phyloP scores from a whole-genome alignment of 2,797 vertebrate genomes.

The Anableps anableps region DNA sequence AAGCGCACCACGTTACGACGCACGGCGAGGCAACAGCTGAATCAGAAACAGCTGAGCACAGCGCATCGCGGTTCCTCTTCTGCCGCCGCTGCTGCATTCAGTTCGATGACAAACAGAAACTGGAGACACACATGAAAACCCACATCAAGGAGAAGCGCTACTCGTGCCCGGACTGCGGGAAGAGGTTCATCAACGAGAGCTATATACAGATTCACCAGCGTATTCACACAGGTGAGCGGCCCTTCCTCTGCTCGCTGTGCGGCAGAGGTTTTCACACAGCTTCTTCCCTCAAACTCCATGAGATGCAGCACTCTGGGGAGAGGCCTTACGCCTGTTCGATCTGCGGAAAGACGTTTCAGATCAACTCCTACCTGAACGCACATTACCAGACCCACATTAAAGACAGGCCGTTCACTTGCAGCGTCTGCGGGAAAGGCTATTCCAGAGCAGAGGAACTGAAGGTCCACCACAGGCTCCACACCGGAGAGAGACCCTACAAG shows the following conservation, averaged over 20 bases:
- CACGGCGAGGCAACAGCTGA: conserved; percentile 37
- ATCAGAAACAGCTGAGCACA: neutral
- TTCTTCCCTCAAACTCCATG: conserved; percentile 72
- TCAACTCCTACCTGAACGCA: conserved; percentile 71
- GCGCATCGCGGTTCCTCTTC: conserved; percentile 33
- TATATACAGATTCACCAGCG: conserved; percentile 75
- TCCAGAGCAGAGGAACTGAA: conserved; percentile 74
- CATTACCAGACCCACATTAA: conserved; percentile 77
- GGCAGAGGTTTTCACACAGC: conserved; percentile 69
- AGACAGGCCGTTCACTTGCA: conserved; percentile 69
- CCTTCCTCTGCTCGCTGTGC: conserved; percentile 72
- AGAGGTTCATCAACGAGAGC: conserved; percentile 74
- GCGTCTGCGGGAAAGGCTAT: conserved; percentile 75
- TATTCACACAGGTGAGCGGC: conserved; percentile 73
- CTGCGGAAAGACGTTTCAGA: conserved; percentile 72
- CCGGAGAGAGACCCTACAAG: conserved; percentile 73
- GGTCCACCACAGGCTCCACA: conserved; percentile 76
- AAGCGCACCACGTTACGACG: conserved; percentile 59
- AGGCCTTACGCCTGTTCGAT: conserved; percentile 68
- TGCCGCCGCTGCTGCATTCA: conserved; percentile 68
- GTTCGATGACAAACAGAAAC: conserved; percentile 59
- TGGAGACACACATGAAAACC: conserved; percentile 71
- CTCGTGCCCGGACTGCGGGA: conserved; percentile 76
- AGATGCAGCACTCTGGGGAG: conserved; percentile 73
- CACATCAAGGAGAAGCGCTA: conserved; percentile 74